Conservation (phyloP, 2,888 invertebrate genomes). For the Rhogogaster chlorosoma region DNA sequence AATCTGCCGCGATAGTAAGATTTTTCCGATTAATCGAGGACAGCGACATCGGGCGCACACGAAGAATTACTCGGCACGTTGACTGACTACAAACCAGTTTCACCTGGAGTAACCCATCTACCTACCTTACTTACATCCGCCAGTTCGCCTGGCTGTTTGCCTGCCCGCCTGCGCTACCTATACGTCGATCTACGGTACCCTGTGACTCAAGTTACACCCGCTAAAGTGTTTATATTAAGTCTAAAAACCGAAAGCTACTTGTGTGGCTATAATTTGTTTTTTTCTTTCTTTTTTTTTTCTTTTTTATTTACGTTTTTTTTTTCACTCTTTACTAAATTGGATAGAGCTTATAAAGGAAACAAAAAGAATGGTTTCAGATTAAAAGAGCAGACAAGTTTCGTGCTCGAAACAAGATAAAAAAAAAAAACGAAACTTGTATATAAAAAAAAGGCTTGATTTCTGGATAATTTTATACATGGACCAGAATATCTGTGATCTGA, state of each 20-base stretch:
- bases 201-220: not conserved
- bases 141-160: not conserved
- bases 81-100: conserved; percentile 48
- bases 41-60: conserved; percentile 29
- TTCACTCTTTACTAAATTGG: not conserved
- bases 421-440: not conserved
- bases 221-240: not conserved
- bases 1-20: conserved; percentile 6
- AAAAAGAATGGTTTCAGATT: too few relatives aligned
- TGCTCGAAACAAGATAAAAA: too few relatives aligned
- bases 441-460: not conserved
- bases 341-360: not conserved
- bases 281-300: not conserved
- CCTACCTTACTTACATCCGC: conserved; percentile 8
- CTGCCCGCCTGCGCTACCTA: not conserved
- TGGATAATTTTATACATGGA: not conserved
- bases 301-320: too few relatives aligned
- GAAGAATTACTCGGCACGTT: conserved; percentile 26
- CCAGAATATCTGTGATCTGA: not conserved
- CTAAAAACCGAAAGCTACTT: not conserved
- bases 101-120: conserved; percentile 47
- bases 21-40: conserved; percentile 49
- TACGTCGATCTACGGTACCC: conserved; percentile 10
- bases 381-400: too few relatives aligned
- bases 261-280: not conserved